phyloP scores from a whole-genome alignment of 1,140 invertebrate species.

The Phthorimaea operculella region DNA sequence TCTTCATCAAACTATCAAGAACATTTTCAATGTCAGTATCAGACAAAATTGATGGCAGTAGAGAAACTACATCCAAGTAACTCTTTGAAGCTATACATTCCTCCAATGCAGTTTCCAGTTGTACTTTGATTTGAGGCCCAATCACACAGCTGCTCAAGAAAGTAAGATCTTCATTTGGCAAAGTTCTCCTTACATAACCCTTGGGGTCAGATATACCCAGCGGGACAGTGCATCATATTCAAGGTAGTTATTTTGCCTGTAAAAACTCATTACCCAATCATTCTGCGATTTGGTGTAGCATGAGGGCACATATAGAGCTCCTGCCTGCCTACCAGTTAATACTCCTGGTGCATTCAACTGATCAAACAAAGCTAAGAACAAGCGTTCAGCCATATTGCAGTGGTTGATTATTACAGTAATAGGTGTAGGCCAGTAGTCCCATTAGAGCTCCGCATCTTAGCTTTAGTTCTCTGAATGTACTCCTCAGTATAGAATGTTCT shows the following conservation, averaged over 20 bases:
- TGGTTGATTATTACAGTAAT: conserved; percentile 83
- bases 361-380: conserved; percentile 82
- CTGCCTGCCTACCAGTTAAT: conserved; percentile 81
- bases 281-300: conserved; percentile 84
- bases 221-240: conserved; percentile 92
- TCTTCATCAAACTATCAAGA: conserved; percentile 73
- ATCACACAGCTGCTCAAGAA: conserved; percentile 83
- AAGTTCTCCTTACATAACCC: conserved; percentile 82
- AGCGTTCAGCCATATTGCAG: conserved; percentile 83
- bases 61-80: conserved; percentile 82
- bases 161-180: conserved; percentile 77
- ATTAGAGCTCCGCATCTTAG: conserved; percentile 88
- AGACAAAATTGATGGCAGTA: conserved; percentile 84
- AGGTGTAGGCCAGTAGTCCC: conserved; percentile 88
- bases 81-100: conserved; percentile 80
- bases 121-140: conserved; percentile 78
- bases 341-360: conserved; percentile 79
- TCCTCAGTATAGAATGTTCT: conserved; percentile 90
- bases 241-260: conserved; percentile 93
- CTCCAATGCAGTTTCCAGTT: conserved; percentile 85
- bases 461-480: conserved; percentile 86
- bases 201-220: conserved; percentile 90
- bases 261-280: conserved; percentile 94
- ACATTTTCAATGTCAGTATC: conserved; percentile 80
- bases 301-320: conserved; percentile 87